Evolutionary conservation across 2,888 invertebrate species (phyloP), one percentile per base, ranked within the genome.

Genomic region (Ophion ellenae): DNA sequence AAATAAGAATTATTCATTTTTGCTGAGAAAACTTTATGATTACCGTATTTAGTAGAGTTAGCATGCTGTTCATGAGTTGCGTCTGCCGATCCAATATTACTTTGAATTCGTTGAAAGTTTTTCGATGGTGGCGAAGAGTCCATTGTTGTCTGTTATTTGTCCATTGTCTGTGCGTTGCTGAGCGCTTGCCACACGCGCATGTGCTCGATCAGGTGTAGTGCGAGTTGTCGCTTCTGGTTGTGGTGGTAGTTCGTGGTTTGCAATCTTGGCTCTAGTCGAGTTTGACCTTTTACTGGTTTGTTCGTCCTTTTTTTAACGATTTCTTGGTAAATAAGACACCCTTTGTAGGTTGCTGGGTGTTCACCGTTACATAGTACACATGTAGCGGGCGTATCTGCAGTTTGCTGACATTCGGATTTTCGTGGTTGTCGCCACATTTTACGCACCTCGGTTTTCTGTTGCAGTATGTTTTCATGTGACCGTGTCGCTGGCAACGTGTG

Each of bases 341-440:
- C 79, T 32, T 66, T 57, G 40, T 83, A 79, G 24, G 24, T 83
- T 32, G 78, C 83, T 9, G 73, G 78, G 14, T 76, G 75, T 0
- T 64, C 1, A 0, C 59, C 59, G 36, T 77, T 53, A 11, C 73
- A 83, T 10, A 79, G 69, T 10, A 63, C 83, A 28, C 79, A 83
- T n/a, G 64, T 79, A 10, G 63, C 79, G 1, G 78, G 78, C 14
- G 67, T 47, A 3, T 69, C 69, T 20, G 69, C 57, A 9, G 73
- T 24, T 73, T 74, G 74, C 7, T 64, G 80, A 36, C 87, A 86
- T 11, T 66, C 66, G 1, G 78, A 67, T 32, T 87, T 2, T 74
- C 66, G 66, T 87, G 84, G 28, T 87, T 80, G 24, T 64, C 86
- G 7, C 83, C 85, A 32, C 86, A 89, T 81, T 88, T 87, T 66